Conservation (phyloP, 2,888 invertebrate species). For the Steinernema carpocapsae region DNA sequence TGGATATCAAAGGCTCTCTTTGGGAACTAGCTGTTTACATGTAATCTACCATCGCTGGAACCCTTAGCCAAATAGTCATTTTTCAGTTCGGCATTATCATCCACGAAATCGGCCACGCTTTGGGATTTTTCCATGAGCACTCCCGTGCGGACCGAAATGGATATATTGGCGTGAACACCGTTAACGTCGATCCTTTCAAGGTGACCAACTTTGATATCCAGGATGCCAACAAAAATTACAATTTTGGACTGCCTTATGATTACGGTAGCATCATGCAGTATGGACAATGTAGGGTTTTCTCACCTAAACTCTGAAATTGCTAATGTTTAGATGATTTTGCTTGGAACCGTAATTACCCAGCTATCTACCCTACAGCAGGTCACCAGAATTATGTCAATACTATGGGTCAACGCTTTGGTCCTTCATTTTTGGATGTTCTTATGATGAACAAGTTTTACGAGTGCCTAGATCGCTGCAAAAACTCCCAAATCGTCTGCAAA, state of each 20-base stretch:
- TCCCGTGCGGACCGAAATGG: not conserved
- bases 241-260: not conserved
- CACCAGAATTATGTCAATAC: not conserved
- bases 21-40: not conserved
- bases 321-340: no score
- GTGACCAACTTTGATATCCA: not conserved
- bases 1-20: not conserved
- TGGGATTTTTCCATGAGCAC: constrained; percentile 1
- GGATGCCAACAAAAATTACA: not conserved
- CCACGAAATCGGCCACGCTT: constrained; percentile 1
- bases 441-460: not conserved
- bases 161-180: not conserved
- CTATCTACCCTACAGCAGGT: not conserved
- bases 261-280: constrained; percentile 23
- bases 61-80: no score
- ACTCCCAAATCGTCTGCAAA: not conserved
- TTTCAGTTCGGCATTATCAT: not conserved
- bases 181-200: not conserved
- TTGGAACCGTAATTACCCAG: not conserved
- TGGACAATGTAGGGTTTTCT: not conserved
- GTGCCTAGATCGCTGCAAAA: not conserved
- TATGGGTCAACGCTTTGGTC: not conserved
- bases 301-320: not conserved
- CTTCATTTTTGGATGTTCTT: not conserved
- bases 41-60: no score